phyloP scores from a whole-genome alignment of 2,888 invertebrate genomes.

The Dascillus cervinus region DNA sequence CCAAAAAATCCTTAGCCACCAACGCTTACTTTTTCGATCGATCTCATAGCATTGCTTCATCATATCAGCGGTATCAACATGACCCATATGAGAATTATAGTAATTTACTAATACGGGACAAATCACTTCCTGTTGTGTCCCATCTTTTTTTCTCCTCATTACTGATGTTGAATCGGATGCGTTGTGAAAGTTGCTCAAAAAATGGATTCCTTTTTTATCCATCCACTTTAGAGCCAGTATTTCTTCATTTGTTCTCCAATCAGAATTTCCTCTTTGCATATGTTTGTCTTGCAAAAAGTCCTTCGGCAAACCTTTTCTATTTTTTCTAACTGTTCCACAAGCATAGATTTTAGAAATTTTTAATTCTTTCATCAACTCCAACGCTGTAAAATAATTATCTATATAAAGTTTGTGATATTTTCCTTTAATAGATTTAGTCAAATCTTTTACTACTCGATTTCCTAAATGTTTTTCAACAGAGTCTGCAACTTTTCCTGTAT shows the following conservation, averaged over 20 bases:
- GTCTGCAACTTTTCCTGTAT: slow-evolving; percentile 25
- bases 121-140: slow-evolving; percentile 11
- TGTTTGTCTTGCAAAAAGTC: neutral
- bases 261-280: neutral
- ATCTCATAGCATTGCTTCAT: slow-evolving; percentile 13
- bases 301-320: neutral
- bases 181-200: slow-evolving; percentile 2
- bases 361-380: slow-evolving; percentile 14
- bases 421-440: slow-evolving; percentile 7
- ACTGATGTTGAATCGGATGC: neutral
- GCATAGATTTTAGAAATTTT: neutral
- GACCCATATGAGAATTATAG: slow-evolving; percentile 16
- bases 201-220: slow-evolving; percentile 4
- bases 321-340: neutral
- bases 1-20: slow-evolving; percentile 11
- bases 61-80: slow-evolving; percentile 16
- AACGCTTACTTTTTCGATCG: slow-evolving; percentile 10
- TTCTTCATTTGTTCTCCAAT: slow-evolving; percentile 1
- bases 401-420: slow-evolving; percentile 20
- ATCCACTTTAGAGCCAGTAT: slow-evolving; percentile 1
- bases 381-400: slow-evolving; percentile 23
- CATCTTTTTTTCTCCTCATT: slow-evolving; percentile 12
- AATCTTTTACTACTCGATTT: slow-evolving; percentile 10
- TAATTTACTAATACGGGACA: slow-evolving; percentile 16
- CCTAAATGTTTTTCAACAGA: slow-evolving; percentile 20